Evolutionary conservation across 2,113 vertebrate genomes (phyloP).

Genomic region (Thryonomys swinderianus): DNA sequence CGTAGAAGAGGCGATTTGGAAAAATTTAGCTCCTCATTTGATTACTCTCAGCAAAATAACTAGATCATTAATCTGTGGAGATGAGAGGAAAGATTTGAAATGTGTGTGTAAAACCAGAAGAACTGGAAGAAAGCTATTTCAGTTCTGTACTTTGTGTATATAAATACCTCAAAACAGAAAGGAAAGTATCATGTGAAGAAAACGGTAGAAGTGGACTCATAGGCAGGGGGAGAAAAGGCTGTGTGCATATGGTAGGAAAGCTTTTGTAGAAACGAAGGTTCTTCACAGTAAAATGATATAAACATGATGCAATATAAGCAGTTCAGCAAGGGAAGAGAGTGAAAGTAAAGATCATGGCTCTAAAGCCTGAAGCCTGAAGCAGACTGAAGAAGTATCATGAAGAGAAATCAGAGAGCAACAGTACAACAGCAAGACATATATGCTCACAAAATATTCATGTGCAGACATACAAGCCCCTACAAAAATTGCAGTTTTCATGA

Average conservation of each 20-base stretch:
- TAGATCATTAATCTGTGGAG: neutral
- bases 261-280: neutral
- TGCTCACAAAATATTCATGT: neutral
- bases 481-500: neutral
- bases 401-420: neutral
- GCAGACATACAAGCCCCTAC: neutral
- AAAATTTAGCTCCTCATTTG: neutral
- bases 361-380: neutral
- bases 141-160: neutral
- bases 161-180: neutral
- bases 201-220: neutral
- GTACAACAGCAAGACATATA: neutral
- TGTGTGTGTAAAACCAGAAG: neutral
- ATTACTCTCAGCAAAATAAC: neutral
- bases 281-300: neutral
- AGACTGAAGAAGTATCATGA: neutral
- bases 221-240: neutral
- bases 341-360: neutral
- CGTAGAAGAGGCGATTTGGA: neutral
- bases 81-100: neutral
- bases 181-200: neutral
- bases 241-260: neutral
- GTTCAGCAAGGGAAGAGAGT: neutral
- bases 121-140: neutral
- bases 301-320: neutral